phyloP scores from a whole-genome alignment of 92 coral and sea anemone species.

The Phenganax marumi region DNA sequence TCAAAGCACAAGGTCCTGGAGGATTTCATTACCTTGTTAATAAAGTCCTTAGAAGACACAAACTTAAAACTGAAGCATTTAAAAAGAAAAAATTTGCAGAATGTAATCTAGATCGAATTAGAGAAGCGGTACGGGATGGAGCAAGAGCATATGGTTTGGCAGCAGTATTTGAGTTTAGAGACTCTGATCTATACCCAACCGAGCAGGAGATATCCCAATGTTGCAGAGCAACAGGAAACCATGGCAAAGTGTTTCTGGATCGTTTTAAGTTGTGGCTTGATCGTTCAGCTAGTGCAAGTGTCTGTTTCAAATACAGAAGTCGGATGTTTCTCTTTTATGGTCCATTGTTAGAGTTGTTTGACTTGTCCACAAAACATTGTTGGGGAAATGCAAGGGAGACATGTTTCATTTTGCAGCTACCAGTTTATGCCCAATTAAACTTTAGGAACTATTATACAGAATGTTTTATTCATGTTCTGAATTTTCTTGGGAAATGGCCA shows the following conservation, averaged over 20 bases:
- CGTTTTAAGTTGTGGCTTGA: constrained; percentile 20
- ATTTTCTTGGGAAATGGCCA: constrained; percentile 33
- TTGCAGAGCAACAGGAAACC: constrained; percentile 5
- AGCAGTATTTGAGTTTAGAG: constrained; percentile 25
- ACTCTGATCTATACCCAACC: background rate
- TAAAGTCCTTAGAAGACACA: constrained; percentile 47
- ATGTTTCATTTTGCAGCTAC: constrained; percentile 15
- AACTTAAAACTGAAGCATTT: constrained; percentile 54
- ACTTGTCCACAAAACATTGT: background rate
- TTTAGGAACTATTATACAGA: constrained; percentile 28
- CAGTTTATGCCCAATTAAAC: constrained; percentile 35
- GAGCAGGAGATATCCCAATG: background rate
- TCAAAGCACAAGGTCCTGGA: constrained; percentile 47
- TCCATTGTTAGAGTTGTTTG: constrained; percentile 19
- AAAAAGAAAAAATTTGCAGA: constrained; percentile 30
- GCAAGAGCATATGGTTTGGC: constrained; percentile 29
- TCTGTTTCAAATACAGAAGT: constrained; percentile 9
- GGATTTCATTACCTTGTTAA: constrained; percentile 46
- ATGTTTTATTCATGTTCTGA: constrained; percentile 17
- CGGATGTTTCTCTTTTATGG: constrained; percentile 30
- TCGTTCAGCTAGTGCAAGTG: background rate
- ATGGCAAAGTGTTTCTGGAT: constrained; percentile 10
- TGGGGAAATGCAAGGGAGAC: constrained; percentile 38
- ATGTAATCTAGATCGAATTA: constrained; percentile 8
- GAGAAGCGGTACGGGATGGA: constrained; percentile 39